These are phyloP conservation scores for Chondrilla cf. caribensis DNA, from an alignment of 37 sponge, comb jelly and placozoan genomes.

Conservation along the genomic window DNA sequence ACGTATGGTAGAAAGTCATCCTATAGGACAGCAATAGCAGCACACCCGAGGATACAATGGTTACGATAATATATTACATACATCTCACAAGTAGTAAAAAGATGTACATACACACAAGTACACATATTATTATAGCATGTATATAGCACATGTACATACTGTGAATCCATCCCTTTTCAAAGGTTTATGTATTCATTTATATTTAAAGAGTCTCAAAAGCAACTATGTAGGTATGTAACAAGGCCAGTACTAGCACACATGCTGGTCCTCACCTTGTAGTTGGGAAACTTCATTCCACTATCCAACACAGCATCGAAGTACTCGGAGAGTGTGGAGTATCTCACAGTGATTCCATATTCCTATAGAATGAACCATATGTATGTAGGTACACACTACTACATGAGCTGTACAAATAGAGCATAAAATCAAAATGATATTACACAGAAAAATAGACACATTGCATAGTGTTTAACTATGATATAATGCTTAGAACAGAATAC, in stretches of 20 bases:
- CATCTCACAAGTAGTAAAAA: too few species aligned
- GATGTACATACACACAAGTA: background rate
- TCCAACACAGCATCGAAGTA: constrained; percentile 34
- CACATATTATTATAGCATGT: background rate
- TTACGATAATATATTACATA: too few species aligned
- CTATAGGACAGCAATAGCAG: background rate
- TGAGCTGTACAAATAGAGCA: too few species aligned
- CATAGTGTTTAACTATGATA: too few species aligned
- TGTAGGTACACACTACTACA: background rate
- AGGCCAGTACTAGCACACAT: too few species aligned
- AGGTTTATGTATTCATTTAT: too few species aligned
- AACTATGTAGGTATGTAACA: too few species aligned
- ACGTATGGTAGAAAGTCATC: constrained; percentile 56
- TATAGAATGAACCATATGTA: background rate
- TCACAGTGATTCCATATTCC: constrained; percentile 26
- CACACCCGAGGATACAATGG: background rate
- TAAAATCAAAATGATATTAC: too few species aligned
- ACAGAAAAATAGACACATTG: too few species aligned
- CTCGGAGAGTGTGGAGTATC: constrained; percentile 48
- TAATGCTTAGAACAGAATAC: too few species aligned
- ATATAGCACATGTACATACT: background rate
- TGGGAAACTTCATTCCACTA: constrained; percentile 17
- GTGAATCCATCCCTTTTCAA: background rate
- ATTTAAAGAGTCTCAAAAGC: too few species aligned
- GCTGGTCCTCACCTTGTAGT: constrained; percentile 1